A percentile compares a stretch with the other conserved stretches of the same genome.
Evolutionary conservation across 1,140 invertebrate species (phyloP).

Genomic region (Palaemon carinicauda): DNA sequence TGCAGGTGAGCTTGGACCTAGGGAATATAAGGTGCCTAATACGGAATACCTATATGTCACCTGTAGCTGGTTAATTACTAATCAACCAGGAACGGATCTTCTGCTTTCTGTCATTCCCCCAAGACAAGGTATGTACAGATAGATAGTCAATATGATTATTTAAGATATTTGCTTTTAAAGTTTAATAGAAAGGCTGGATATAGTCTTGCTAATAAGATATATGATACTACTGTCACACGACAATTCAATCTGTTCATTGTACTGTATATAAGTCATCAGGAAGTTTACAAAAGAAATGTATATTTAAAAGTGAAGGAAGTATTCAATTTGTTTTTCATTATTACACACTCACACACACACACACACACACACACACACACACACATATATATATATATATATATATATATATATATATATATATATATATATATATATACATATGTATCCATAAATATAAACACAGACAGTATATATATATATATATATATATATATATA

Average conservation of each 20-base stretch:
- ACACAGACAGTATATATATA: neutral
- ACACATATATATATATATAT: neutral
- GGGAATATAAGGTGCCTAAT: neutral
- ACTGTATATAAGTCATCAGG: too few species aligned
- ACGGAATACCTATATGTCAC: neutral
- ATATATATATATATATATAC: slow-evolving; percentile 4
- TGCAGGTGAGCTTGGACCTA: slow-evolving; percentile 13
- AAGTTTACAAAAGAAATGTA: too few species aligned
- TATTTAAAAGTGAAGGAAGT: too few species aligned
- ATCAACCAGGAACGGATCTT: neutral
- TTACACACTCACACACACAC: neutral
- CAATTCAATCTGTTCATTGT: too few species aligned
- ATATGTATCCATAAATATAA: neutral
- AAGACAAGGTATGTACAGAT: neutral
- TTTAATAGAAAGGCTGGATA: neutral
- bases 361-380: neutral
- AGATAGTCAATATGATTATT: neutral
- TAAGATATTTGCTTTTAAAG: too few species aligned
- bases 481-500: neutral
- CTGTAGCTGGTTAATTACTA: slow-evolving; percentile 10
- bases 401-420: slow-evolving; percentile 6
- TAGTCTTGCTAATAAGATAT: neutral
- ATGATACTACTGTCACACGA: too few species aligned
- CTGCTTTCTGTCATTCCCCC: slow-evolving; percentile 9
- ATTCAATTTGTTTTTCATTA: too few species aligned